Percentiles rank a stretch among this genome's conserved stretches.
Evolutionary conservation across 2,797 vertebrate species (phyloP).

Genomic region (Myotis vivesi): DNA sequence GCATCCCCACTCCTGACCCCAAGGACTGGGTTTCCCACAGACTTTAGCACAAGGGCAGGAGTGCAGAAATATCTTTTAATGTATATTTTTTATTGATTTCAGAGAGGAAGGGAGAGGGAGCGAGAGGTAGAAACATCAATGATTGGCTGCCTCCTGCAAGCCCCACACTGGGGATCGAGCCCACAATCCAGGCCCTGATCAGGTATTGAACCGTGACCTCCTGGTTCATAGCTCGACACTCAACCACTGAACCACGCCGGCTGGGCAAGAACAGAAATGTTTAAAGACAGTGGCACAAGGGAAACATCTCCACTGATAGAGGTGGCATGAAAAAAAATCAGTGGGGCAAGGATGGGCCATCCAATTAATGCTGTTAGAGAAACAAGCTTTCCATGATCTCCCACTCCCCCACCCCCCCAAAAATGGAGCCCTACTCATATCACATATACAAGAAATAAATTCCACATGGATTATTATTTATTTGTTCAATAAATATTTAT

Average conservation of each 20-base stretch:
- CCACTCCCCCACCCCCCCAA: too few species aligned
- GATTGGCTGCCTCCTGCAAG: too few species aligned
- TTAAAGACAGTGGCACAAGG: not conserved
- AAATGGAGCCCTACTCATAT: not conserved
- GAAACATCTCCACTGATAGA: not conserved
- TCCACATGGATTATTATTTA: constrained; percentile 43
- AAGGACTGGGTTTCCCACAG: not conserved
- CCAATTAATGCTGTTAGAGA: not conserved
- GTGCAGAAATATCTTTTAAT: not conserved
- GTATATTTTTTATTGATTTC: too few species aligned
- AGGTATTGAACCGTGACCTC: too few species aligned
- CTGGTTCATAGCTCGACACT: too few species aligned
- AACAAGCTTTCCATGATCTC: not conserved
- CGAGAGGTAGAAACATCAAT: too few species aligned
- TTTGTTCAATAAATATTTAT: constrained; percentile 69
- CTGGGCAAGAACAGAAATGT: not conserved
- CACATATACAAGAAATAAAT: constrained; percentile 48
- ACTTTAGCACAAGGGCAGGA: not conserved
- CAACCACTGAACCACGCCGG: too few species aligned
- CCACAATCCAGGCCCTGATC: too few species aligned
- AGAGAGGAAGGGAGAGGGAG: too few species aligned
- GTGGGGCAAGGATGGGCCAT: not conserved
- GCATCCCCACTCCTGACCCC: not conserved
- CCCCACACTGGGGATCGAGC: too few species aligned
- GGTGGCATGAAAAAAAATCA: not conserved